Evolutionary conservation across 2,113 vertebrate genomes (phyloP).

Genomic region (Erinaceus europaeus): DNA sequence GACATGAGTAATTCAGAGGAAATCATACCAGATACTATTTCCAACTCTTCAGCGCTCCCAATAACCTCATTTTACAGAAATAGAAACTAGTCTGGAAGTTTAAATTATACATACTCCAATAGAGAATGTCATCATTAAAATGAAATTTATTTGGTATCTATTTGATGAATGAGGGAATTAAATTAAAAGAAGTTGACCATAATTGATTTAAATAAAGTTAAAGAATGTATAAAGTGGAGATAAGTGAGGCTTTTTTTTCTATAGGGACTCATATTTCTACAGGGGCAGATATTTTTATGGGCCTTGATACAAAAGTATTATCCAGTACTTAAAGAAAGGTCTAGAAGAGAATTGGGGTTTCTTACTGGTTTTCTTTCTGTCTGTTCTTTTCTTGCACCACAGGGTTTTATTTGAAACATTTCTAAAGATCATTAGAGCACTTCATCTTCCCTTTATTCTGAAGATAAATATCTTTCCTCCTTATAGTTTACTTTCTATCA

Average conservation of each 20-base stretch:
- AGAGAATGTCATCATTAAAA: neutral
- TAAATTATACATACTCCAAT: neutral
- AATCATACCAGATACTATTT: neutral
- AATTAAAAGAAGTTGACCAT: neutral
- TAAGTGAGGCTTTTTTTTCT: neutral
- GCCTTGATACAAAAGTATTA: neutral
- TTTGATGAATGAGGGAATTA: neutral
- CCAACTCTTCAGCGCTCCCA: neutral
- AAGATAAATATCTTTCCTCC: slow-evolving; percentile 41
- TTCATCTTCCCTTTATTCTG: slow-evolving; percentile 59
- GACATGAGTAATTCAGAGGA: neutral
- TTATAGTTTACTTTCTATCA: slow-evolving; percentile 55
- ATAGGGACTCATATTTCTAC: neutral
- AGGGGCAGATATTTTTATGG: neutral
- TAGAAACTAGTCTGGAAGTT: neutral
- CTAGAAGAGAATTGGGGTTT: slow-evolving; percentile 7
- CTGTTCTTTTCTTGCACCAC: slow-evolving; percentile 54
- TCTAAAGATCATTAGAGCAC: neutral
- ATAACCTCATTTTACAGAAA: neutral
- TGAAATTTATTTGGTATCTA: neutral
- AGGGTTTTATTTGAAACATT: slow-evolving; percentile 67
- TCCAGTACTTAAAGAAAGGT: slow-evolving; percentile 33
- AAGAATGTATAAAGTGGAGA: neutral
- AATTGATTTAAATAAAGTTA: neutral
- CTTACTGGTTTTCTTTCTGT: slow-evolving; percentile 49